phyloP scores from a whole-genome alignment of 2,888 invertebrate genomes.

The Alentia gelatinosa region DNA sequence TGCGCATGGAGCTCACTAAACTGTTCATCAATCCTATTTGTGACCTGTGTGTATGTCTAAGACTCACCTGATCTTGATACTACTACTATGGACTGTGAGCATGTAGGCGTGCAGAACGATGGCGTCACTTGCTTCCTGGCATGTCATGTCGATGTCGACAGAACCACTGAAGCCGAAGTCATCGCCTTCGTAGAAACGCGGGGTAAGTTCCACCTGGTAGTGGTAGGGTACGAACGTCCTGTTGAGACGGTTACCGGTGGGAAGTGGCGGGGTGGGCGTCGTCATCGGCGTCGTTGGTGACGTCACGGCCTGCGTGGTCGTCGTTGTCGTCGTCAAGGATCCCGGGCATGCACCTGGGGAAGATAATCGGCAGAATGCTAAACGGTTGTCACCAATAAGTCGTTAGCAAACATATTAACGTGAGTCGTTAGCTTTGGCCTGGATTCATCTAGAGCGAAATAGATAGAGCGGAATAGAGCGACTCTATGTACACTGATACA shows the following conservation, averaged over 20 bases:
- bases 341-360: neutral
- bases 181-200: neutral
- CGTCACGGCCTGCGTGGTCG: neutral
- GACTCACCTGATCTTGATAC: neutral
- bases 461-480: no score
- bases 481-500: no score
- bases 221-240: conserved; percentile 41
- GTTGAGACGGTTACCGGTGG: conserved; percentile 41
- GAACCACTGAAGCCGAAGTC: conserved; percentile 28
- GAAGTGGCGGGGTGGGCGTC: neutral
- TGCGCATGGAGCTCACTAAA: no score
- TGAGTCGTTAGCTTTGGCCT: no score
- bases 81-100: neutral
- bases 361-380: no score
- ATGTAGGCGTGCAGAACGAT: conserved; percentile 2
- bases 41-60: neutral
- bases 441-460: no score
- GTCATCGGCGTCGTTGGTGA: neutral
- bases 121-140: conserved; percentile 18
- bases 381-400: no score
- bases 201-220: conserved; percentile 38
- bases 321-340: neutral
- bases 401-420: no score
- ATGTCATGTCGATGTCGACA: conserved; percentile 40
- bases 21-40: neutral